These are phyloP conservation scores for Glossophaga mutica DNA, from an alignment of 2,797 vertebrate species.

Conservation along the genomic window DNA sequence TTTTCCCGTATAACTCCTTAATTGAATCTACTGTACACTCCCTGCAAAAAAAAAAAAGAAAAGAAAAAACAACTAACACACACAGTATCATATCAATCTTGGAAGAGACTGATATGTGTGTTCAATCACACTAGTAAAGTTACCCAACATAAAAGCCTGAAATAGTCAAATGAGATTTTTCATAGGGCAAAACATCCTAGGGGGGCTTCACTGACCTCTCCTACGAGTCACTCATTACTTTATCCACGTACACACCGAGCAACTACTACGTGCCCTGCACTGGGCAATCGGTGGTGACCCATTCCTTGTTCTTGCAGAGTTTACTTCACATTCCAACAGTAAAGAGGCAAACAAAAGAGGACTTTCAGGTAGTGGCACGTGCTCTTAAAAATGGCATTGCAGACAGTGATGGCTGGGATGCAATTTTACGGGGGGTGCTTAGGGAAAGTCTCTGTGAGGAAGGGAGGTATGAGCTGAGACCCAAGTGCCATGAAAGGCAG, in stretches of 20 bases:
- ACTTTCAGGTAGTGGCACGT: not conserved
- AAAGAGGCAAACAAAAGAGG: constrained; percentile 24
- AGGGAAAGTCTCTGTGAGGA: not conserved
- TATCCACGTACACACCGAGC: not conserved
- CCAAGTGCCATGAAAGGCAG: not conserved
- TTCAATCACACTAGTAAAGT: not conserved
- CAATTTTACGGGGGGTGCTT: not conserved
- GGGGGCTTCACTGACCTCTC: not conserved
- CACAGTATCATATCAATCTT: not conserved
- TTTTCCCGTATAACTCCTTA: not conserved
- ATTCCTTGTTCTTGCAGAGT: not conserved
- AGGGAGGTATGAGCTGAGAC: not conserved
- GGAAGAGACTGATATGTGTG: not conserved
- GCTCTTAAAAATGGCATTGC: not conserved
- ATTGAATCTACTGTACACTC: not conserved
- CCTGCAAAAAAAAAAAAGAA: not conserved
- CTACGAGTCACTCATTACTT: not conserved
- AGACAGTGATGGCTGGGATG: not conserved
- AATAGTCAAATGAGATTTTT: constrained; percentile 9
- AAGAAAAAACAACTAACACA: not conserved
- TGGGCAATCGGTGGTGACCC: not conserved
- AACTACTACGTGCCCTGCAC: not conserved
- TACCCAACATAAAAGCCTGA: not conserved
- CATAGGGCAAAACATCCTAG: not conserved
- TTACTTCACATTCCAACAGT: constrained; percentile 21